Evolutionary conservation across 1,140 invertebrate genomes (phyloP).

Genomic region (Drosophila mojavensis): DNA sequence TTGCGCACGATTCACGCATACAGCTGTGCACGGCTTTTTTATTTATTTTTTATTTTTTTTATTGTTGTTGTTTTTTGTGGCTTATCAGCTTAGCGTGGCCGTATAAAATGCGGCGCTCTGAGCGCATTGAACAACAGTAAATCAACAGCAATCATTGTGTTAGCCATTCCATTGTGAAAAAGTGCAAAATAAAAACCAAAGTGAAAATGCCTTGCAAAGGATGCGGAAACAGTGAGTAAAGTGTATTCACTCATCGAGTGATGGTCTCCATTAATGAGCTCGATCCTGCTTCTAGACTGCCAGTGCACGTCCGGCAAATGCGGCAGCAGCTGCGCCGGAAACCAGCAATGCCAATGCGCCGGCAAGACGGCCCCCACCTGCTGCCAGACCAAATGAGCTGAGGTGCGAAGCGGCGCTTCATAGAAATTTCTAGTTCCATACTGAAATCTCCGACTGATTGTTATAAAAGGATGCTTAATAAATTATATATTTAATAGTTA

Average conservation of each 20-base stretch:
- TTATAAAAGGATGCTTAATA: slow-evolving; percentile 5
- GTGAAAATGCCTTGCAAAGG: slow-evolving; percentile 70
- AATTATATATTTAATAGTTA: slow-evolving; percentile 8
- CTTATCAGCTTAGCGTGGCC: slow-evolving; percentile 40
- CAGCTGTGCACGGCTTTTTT: slow-evolving; percentile 56
- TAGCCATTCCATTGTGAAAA: not conserved
- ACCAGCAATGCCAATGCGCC: slow-evolving; percentile 61
- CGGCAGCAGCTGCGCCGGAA: slow-evolving; percentile 60
- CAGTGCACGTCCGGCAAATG: slow-evolving; percentile 69
- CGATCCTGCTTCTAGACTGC: slow-evolving; percentile 43
- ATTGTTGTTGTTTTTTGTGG: slow-evolving; percentile 28
- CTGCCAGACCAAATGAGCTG: slow-evolving; percentile 60
- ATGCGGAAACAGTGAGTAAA: slow-evolving; percentile 71
- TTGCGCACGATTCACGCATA: slow-evolving; percentile 44
- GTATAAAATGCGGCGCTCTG: slow-evolving; percentile 41
- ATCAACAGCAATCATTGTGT: slow-evolving; percentile 4
- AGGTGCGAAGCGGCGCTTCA: not conserved
- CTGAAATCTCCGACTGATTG: slow-evolving; percentile 27
- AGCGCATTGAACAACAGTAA: slow-evolving; percentile 1
- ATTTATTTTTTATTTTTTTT: too few relatives aligned
- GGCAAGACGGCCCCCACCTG: slow-evolving; percentile 51
- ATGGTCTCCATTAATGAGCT: slow-evolving; percentile 4
- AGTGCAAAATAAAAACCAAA: not conserved
- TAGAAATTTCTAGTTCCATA: not conserved
- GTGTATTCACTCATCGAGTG: not conserved